A percentile compares a stretch with the other conserved stretches of the same genome.
Conservation (phyloP, 2,113 vertebrate genomes). For the Dromaius novaehollandiae region DNA sequence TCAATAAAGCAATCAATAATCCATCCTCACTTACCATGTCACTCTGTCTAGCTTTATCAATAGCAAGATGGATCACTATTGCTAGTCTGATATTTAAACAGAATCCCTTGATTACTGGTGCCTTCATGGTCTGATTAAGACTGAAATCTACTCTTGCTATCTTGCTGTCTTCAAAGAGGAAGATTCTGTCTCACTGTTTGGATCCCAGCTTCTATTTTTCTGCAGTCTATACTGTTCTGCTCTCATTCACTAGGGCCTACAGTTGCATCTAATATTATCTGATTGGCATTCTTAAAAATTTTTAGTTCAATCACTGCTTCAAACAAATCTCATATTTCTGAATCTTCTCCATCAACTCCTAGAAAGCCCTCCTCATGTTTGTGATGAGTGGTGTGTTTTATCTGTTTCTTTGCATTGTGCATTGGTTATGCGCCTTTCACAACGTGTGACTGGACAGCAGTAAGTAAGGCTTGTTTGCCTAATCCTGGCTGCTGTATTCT, state of each 20-base stretch:
- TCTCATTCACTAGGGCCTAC: background rate
- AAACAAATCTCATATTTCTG: background rate
- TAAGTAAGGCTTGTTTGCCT: background rate
- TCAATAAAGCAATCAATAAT: background rate
- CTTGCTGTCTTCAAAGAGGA: background rate
- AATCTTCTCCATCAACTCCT: background rate
- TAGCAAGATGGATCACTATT: background rate
- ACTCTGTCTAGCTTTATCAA: background rate
- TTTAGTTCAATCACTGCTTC: background rate
- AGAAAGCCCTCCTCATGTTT: too few relatives aligned
- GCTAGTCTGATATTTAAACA: background rate
- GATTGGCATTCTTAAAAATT: background rate
- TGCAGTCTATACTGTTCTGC: background rate
- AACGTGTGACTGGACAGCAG: background rate
- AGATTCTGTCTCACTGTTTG: background rate
- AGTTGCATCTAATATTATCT: background rate
- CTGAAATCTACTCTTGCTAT: background rate
- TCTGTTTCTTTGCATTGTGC: background rate
- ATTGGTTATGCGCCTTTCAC: background rate
- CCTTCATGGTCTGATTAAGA: background rate
- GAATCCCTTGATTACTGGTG: background rate
- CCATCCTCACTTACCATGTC: background rate
- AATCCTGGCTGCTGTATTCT: background rate
- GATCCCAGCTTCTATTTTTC: background rate
- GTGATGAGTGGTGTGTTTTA: too few relatives aligned